Percentiles rank a stretch among this genome's conserved stretches.
Evolutionary conservation across 2,797 vertebrate species (phyloP).

Genomic region (Halcyon badia): DNA sequence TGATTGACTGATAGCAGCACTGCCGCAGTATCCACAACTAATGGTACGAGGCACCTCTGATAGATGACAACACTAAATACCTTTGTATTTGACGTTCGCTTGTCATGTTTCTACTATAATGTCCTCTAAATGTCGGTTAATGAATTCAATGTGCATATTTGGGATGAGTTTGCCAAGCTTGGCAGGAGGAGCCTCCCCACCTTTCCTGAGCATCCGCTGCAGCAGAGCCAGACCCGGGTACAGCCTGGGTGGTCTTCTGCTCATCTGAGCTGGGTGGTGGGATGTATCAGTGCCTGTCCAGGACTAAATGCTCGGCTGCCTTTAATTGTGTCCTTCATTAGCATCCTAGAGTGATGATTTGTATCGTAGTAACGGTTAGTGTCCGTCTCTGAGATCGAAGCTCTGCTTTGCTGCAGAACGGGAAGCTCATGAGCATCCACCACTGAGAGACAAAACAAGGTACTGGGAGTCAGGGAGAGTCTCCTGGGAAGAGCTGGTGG

Average conservation of each 20-base stretch:
- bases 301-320: neutral
- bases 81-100: neutral
- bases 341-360: neutral
- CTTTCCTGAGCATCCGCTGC: fast-evolving
- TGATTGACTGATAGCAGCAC: neutral
- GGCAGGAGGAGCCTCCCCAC: neutral
- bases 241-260: fast-evolving
- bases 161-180: neutral
- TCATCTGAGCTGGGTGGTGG: neutral
- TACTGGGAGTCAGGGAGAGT: neutral
- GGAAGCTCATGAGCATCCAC: neutral
- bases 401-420: neutral
- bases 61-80: neutral
- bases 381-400: neutral
- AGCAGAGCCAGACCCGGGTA: fast-evolving
- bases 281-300: neutral
- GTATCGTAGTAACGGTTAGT: neutral
- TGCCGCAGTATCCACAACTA: neutral
- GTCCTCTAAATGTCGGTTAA: neutral
- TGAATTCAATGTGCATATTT: neutral
- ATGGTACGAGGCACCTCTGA: neutral
- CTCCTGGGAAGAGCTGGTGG: neutral
- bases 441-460: neutral
- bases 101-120: neutral
- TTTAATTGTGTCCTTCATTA: neutral